These are phyloP conservation scores for Diarsia mendica DNA, from an alignment of 2,888 invertebrate species.

Conservation along the genomic window DNA sequence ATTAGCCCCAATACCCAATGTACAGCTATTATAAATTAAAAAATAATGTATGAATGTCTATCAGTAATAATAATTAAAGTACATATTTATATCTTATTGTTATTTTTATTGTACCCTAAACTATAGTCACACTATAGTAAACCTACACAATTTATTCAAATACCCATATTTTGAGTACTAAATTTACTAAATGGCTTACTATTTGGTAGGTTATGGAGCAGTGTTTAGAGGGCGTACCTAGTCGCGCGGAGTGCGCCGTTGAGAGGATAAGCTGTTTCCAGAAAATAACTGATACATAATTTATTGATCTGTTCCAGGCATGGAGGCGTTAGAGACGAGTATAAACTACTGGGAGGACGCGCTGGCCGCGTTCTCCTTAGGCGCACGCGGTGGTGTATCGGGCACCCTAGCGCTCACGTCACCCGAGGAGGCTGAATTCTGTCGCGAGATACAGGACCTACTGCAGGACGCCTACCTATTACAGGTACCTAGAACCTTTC, in stretches of 20 bases:
- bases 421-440: conserved; percentile 96
- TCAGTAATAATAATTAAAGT: conserved; percentile 19
- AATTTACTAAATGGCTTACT: neutral
- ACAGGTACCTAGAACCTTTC: conserved; percentile 75
- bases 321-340: conserved; percentile 97
- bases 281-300: neutral
- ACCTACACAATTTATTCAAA: neutral
- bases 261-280: neutral
- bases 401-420: conserved; percentile 93
- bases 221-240: neutral
- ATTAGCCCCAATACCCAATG: neutral
- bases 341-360: conserved; percentile 99
- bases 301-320: conserved; percentile 89
- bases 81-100: conserved; percentile 2
- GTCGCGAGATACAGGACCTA: conserved; percentile 94
- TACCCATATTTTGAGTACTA: neutral
- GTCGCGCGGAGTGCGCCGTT: too few relatives aligned
- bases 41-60: neutral
- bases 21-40: neutral
- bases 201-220: neutral
- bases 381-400: conserved; percentile 89
- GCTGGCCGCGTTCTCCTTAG: conserved; percentile 93
- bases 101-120: conserved; percentile 16
- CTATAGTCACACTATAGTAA: neutral
- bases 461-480: conserved; percentile 96